phyloP scores from a whole-genome alignment of 1,140 invertebrate genomes.

The Saccostrea echinata region DNA sequence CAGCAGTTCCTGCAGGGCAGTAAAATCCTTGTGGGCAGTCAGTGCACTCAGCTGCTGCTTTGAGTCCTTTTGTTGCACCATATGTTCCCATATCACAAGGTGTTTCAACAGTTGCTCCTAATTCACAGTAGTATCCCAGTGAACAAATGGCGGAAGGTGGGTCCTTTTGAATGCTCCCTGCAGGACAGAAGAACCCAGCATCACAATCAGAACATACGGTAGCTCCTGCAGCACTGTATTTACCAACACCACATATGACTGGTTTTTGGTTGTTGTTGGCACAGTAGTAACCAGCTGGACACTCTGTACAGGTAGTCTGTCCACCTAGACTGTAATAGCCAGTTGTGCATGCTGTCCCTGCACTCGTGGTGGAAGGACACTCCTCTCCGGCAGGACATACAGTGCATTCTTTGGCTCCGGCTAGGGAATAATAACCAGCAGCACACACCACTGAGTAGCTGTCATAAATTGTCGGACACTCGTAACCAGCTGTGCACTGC shows the following conservation, averaged over 20 bases:
- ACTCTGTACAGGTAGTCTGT: constrained; percentile 68
- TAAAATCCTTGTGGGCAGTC: constrained; percentile 74
- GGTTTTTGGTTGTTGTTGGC: constrained; percentile 53
- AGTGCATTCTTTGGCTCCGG: constrained; percentile 67
- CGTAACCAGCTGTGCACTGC: constrained; percentile 74
- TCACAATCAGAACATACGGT: constrained; percentile 68
- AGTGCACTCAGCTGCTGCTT: constrained; percentile 62
- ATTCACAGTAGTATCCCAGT: constrained; percentile 74
- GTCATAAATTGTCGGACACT: constrained; percentile 71
- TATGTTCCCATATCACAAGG: constrained; percentile 72
- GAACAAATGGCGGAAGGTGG: constrained; percentile 69
- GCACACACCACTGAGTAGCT: constrained; percentile 64
- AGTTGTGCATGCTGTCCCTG: constrained; percentile 66
- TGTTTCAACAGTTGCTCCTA: constrained; percentile 67
- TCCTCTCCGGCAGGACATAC: constrained; percentile 73
- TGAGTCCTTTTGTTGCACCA: constrained; percentile 68
- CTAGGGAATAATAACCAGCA: constrained; percentile 70
- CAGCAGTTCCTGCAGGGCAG: constrained; percentile 73
- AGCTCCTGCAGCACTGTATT: constrained; percentile 65
- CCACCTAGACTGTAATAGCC: constrained; percentile 75
- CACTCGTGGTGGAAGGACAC: constrained; percentile 66
- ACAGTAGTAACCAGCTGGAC: constrained; percentile 75
- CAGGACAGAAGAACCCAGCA: constrained; percentile 73
- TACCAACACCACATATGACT: constrained; percentile 71
- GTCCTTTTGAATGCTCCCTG: constrained; percentile 69